Evolutionary conservation across 1,140 invertebrate genomes (phyloP).

Genomic region (Euborellia annulipes): DNA sequence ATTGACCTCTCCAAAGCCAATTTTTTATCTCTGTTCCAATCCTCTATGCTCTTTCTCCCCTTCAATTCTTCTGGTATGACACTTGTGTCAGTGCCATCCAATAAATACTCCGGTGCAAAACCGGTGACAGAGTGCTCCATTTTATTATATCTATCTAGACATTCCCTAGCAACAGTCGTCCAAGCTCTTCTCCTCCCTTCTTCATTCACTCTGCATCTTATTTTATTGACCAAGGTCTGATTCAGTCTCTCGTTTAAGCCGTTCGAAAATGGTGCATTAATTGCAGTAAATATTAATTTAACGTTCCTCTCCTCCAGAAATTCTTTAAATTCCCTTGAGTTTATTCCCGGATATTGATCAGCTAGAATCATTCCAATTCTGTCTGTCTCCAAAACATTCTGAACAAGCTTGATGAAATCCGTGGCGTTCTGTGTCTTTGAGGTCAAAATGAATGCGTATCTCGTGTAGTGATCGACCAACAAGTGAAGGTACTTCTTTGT

Average conservation of each 20-base stretch:
- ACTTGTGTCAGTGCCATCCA: conserved; percentile 20
- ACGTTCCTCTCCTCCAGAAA: conserved; percentile 17
- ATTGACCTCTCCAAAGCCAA: conserved; percentile 16
- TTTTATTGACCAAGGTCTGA: conserved; percentile 23
- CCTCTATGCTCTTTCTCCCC: conserved; percentile 12
- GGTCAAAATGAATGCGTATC: conserved; percentile 12
- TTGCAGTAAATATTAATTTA: conserved; percentile 21
- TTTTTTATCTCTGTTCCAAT: conserved; percentile 13
- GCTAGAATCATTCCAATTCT: conserved; percentile 12
- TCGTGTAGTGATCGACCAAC: conserved; percentile 15
- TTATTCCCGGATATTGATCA: conserved; percentile 18
- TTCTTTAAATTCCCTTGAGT: conserved; percentile 12
- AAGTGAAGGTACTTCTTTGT: conserved; percentile 18
- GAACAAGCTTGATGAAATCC: conserved; percentile 9
- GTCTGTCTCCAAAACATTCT: conserved; percentile 7
- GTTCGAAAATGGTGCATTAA: conserved; percentile 24
- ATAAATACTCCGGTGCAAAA: conserved; percentile 22
- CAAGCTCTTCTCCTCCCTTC: conserved; percentile 17
- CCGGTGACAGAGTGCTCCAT: conserved; percentile 22
- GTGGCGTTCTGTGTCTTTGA: conserved; percentile 1
- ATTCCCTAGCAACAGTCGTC: conserved; percentile 24
- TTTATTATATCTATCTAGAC: conserved; percentile 24
- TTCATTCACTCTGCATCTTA: conserved; percentile 25
- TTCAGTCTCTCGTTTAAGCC: conserved; percentile 23
- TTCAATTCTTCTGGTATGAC: conserved; percentile 20